Percentiles rank a stretch among this genome's conserved stretches.
phyloP scores from a whole-genome alignment of 2,888 invertebrate species.

The Oconnorella tubifera region DNA sequence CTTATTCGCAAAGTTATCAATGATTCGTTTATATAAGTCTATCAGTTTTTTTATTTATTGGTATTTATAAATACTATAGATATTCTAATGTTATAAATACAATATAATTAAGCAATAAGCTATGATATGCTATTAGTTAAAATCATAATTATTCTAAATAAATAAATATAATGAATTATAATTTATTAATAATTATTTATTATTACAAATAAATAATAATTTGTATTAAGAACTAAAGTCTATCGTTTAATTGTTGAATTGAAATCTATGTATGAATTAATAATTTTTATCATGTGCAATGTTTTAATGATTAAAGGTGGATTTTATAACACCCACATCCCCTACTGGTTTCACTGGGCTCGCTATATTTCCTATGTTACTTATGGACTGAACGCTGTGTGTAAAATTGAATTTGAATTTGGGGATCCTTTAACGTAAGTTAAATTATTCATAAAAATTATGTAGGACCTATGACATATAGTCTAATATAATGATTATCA shows the following conservation, averaged over 20 bases:
- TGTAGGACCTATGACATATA: too few relatives aligned
- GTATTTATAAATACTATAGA: too few relatives aligned
- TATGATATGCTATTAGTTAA: too few relatives aligned
- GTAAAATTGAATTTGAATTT: conserved; percentile 71
- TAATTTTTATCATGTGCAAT: not conserved
- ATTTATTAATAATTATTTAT: not conserved
- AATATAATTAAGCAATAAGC: too few relatives aligned
- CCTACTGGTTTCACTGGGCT: conserved; percentile 71
- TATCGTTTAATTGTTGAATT: not conserved
- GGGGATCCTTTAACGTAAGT: conserved; percentile 68
- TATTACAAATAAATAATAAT: not conserved
- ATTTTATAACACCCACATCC: conserved; percentile 71
- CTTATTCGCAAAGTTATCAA: too few relatives aligned
- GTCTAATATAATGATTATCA: too few relatives aligned
- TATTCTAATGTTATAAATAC: too few relatives aligned
- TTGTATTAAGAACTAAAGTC: not conserved
- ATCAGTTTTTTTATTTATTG: too few relatives aligned
- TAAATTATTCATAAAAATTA: not conserved
- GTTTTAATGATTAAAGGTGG: conserved; percentile 62
- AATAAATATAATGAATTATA: too few relatives aligned
- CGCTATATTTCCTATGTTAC: conserved; percentile 73
- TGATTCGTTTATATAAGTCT: too few relatives aligned
- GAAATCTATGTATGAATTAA: not conserved
- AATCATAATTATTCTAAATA: too few relatives aligned
- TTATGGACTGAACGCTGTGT: conserved; percentile 78